Conservation (phyloP, 1,140 invertebrate species). For the Muscidifurax raptorellus region DNA sequence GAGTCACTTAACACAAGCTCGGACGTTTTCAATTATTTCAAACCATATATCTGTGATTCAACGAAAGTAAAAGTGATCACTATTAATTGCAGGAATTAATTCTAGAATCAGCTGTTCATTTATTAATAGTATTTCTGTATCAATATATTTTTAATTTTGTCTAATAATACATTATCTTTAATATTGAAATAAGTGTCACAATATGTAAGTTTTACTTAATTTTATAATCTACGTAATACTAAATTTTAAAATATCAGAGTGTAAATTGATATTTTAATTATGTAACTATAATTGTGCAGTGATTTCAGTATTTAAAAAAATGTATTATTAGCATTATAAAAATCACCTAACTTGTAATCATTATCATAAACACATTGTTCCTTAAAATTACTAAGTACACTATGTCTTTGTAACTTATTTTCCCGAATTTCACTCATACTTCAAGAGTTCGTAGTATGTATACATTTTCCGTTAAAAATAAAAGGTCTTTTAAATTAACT, state of each 20-base stretch:
- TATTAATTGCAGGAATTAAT: slow-evolving; percentile 31
- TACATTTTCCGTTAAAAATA: neutral
- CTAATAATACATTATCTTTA: slow-evolving; percentile 47
- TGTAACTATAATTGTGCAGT: neutral
- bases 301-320: slow-evolving; percentile 42
- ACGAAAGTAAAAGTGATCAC: slow-evolving; percentile 39
- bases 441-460: neutral
- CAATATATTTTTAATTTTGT: slow-evolving; percentile 38
- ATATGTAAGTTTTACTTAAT: slow-evolving; percentile 4
- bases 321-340: slow-evolving; percentile 41
- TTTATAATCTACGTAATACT: neutral
- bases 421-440: slow-evolving; percentile 7
- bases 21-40: slow-evolving; percentile 35
- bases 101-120: slow-evolving; percentile 15
- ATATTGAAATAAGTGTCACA: slow-evolving; percentile 20
- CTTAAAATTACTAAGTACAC: slow-evolving; percentile 6
- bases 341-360: slow-evolving; percentile 33
- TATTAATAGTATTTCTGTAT: slow-evolving; percentile 37
- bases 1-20: slow-evolving; percentile 26
- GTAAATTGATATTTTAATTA: neutral
- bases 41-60: slow-evolving; percentile 44
- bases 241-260: neutral
- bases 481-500: slow-evolving; percentile 10
- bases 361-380: slow-evolving; percentile 37
- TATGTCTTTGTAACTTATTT: slow-evolving; percentile 41